A percentile compares a stretch with the other conserved stretches of the same genome.
These are phyloP conservation scores for Pristionchus entomophagus DNA, from an alignment of 2,888 invertebrate species.

Conservation along the genomic window DNA sequence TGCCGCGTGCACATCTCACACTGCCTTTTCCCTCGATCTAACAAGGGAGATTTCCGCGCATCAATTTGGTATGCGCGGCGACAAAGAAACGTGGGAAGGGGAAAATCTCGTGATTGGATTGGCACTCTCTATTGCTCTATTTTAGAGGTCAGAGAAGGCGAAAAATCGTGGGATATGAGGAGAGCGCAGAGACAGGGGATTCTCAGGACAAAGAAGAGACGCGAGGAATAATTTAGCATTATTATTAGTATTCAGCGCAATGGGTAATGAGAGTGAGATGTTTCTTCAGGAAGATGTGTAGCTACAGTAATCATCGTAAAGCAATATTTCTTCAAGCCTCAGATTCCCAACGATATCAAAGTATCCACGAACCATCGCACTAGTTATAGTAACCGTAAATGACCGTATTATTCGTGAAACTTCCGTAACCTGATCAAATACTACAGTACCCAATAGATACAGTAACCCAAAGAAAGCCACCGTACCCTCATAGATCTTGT, in stretches of 20 bases:
- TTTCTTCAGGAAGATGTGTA: neutral
- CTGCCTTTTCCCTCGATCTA: neutral
- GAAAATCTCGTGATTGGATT: neutral
- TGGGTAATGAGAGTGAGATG: neutral
- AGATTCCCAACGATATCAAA: too few relatives aligned
- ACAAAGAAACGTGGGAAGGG: constrained; percentile 37
- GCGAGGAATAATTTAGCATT: constrained; percentile 16
- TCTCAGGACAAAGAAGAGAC: constrained; percentile 21
- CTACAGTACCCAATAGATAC: too few relatives aligned
- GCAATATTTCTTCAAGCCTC: too few relatives aligned
- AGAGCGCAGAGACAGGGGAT: constrained; percentile 9
- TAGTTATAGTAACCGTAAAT: too few relatives aligned
- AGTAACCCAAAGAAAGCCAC: too few relatives aligned
- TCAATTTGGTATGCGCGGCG: constrained; percentile 8
- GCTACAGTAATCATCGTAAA: too few relatives aligned
- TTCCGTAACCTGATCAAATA: too few relatives aligned
- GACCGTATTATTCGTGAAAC: too few relatives aligned
- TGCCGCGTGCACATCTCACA: neutral
- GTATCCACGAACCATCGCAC: too few relatives aligned
- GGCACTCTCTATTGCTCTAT: too few relatives aligned
- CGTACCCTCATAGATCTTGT: constrained; percentile 42
- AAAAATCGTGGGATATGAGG: neutral
- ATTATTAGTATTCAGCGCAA: constrained; percentile 11
- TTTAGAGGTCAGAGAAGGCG: neutral
- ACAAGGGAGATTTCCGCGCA: neutral